Base-by-base conservation (phyloP, 2,797 vertebrate genomes). In the Amazona finschi region DNA sequence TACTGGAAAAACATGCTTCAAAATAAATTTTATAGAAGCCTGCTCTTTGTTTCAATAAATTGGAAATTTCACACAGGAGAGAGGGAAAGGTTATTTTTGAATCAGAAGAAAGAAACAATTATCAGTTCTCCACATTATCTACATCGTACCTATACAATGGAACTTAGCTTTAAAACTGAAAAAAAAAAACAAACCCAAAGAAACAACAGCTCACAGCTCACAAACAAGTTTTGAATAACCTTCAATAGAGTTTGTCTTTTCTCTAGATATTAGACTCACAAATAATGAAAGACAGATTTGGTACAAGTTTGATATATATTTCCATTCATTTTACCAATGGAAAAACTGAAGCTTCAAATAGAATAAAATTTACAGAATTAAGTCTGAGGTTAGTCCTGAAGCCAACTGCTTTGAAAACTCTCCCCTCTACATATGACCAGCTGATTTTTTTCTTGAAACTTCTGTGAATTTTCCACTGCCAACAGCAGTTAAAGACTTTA, bases 281-380 rank as follows among this genome's bases (percentile, higher is more conserved):
- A 93, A 85, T 67, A 95, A 93, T 49, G 41, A 76, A 39, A 62
- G 15, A 79, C 31, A 64, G 44, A 67, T 87, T 67, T 46, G 61
- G 14, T 31, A 64, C 60, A 86, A 73, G 28, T 79, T 90, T 93
- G 55, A 89, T 93, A 93, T 96, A 87, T 89, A 58, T 78, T 94
- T 94, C 55, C 41, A 65, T 93, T 85, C 73, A 71, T 85, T 94
- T 90, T 85, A 70, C 25, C 55, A 41, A 22, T 39, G 9, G 50
- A 93, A 85, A 85, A 5, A 79, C 33, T 21, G 21, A 73, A 77
- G 6, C 21, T 89, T 92, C 57, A 85, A 82, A 57, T 10, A 71
- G 47, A 90, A 94, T 67, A 80, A 92, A 89, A 53, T 44, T 60
- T 89, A 41, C 12, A 57, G 28, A 85, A 79, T 71, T 79, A 70